Percentiles rank a stretch among this genome's conserved stretches.
Conservation (phyloP, 2,113 vertebrate genomes). For the Misgurnus mizolepis region DNA sequence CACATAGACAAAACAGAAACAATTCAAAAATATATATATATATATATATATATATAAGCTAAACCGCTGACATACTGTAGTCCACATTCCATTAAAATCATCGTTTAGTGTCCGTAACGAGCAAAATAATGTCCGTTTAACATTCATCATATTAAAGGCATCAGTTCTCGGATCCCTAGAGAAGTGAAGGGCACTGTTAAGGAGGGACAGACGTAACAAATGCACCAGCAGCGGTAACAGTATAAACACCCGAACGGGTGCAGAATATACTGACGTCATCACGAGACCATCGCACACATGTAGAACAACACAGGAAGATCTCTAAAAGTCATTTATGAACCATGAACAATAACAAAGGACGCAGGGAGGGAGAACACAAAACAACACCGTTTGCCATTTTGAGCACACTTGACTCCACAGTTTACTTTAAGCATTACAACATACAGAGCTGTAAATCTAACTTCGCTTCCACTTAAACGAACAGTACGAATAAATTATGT, state of each 20-base stretch:
- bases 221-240: conserved; percentile 89
- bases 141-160: conserved; percentile 67
- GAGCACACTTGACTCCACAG: conserved; percentile 80
- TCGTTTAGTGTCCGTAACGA: conserved; percentile 72
- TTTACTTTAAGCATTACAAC: conserved; percentile 86
- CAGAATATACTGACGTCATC: conserved; percentile 87
- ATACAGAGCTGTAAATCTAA: conserved; percentile 65
- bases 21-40: conserved; percentile 67
- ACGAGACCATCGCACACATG: conserved; percentile 86
- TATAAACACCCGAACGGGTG: conserved; percentile 83
- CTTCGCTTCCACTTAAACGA: conserved; percentile 26
- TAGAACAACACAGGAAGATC: conserved; percentile 86
- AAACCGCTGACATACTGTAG: conserved; percentile 86
- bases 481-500: conserved; percentile 34
- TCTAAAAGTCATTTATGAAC: conserved; percentile 85
- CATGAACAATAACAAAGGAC: conserved; percentile 85
- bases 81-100: conserved; percentile 80
- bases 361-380: conserved; percentile 74
- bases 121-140: conserved; percentile 72
- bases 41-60: conserved; percentile 70
- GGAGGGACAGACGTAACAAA: conserved; percentile 78
- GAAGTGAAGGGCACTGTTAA: conserved; percentile 71
- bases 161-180: conserved; percentile 67
- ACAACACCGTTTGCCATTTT: conserved; percentile 82
- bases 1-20: conserved; percentile 86